phyloP scores from a whole-genome alignment of 2,888 invertebrate species.

The Clunio marinus region DNA sequence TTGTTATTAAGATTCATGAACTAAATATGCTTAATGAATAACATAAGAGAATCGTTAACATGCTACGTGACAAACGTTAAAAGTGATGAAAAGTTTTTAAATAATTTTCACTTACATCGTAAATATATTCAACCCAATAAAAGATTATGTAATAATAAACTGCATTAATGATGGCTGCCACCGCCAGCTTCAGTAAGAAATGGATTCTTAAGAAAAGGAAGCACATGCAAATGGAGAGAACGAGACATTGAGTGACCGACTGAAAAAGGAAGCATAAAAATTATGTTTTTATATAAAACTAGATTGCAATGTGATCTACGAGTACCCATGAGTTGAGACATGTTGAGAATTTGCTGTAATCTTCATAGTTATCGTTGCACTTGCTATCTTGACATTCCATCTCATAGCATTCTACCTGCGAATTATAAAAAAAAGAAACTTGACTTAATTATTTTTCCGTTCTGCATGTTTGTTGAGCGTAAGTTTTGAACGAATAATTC shows the following conservation, averaged over 20 bases:
- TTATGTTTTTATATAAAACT: not conserved
- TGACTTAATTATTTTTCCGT: too few species aligned
- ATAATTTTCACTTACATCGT: conserved; percentile 50
- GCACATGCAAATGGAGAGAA: conserved; percentile 60
- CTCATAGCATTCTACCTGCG: too few species aligned
- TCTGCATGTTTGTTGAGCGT: not conserved
- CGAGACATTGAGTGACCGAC: conserved; percentile 56
- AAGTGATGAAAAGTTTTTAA: too few species aligned
- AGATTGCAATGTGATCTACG: too few species aligned
- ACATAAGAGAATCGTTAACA: conserved; percentile 20
- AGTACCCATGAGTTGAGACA: conserved; percentile 52
- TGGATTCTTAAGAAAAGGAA: conserved; percentile 83
- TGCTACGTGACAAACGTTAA: too few species aligned
- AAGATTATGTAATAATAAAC: conserved; percentile 68
- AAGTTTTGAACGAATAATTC: not conserved
- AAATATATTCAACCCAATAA: conserved; percentile 55
- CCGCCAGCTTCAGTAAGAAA: conserved; percentile 71
- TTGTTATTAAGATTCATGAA: conserved; percentile 41
- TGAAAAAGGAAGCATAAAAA: conserved; percentile 41
- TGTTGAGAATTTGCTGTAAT: conserved; percentile 40
- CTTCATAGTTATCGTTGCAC: conserved; percentile 30
- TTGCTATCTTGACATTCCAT: too few species aligned
- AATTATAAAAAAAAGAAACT: too few species aligned
- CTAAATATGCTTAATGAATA: conserved; percentile 22
- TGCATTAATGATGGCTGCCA: conserved; percentile 61